Base-by-base conservation (phyloP, 2,113 vertebrate species). In the Panurus biarmicus region DNA sequence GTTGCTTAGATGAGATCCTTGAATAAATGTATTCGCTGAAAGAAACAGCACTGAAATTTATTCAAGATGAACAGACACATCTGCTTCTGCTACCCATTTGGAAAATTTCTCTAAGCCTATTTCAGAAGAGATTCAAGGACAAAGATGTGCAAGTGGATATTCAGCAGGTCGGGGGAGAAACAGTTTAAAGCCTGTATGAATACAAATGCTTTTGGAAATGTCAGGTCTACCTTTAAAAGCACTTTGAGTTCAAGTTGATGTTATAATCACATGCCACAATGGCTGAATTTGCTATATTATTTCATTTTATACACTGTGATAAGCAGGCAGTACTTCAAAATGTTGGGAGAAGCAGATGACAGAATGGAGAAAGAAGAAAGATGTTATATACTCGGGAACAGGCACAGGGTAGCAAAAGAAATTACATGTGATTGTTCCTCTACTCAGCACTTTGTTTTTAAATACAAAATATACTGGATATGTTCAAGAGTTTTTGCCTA, bases 21-120 rank as follows among this genome's bases (percentile, higher is more conserved):
- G 12, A 82, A 48, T 60, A 78, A 75, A 64, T 18, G 23, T 12
- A 64, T 61, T 85, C 7, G 7, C 62, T 78, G 25, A 19, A 50
- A 78, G 48, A 91, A 91, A 57, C 0, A 50, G 25, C 2, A 0
- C 0, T 54, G 58, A 40, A 87, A 78, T 71, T 29, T 6, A 76
- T 85, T 77, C 47, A 58, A 42, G 22, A 57, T 25, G 31, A 87
- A 71, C 35, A 81, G 57, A 54, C 24, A 21, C 31, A 51, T 18
- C 65, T 95, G 72, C 45, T 81, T 87, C 65, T 54, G 29, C 36
- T 26, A 36, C 28, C n/a, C 10, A 5, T 40, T 38, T 38, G 21
- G 54, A 83, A 58, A 14, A 80, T 25, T n/a, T 28, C 48, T 83
- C 24, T 62, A 64, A 81, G 87, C 33, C 48, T 47, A 66, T 61